phyloP scores from a whole-genome alignment of 2,113 vertebrate genomes.

The Dromiciops gliroides region DNA sequence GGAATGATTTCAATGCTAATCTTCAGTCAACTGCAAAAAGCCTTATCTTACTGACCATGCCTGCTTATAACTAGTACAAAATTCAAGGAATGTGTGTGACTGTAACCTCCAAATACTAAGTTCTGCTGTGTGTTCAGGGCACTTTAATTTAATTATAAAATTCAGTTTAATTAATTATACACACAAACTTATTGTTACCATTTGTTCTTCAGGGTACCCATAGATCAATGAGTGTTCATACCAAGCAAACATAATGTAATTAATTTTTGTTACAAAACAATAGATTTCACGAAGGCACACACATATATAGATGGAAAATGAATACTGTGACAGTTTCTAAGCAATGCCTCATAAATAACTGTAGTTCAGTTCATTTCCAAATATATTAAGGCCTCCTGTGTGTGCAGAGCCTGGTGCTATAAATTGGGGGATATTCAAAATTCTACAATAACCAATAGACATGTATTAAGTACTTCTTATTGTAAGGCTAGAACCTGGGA shows the following conservation, averaged over 20 bases:
- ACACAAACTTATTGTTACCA: background rate
- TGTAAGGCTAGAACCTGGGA: background rate
- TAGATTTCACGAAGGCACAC: background rate
- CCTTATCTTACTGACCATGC: background rate
- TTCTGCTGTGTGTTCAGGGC: background rate
- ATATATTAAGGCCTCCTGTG: background rate
- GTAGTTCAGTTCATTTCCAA: background rate
- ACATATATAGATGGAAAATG: background rate
- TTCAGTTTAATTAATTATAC: background rate
- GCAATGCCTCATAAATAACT: background rate
- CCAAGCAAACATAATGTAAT: background rate
- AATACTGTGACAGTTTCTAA: background rate
- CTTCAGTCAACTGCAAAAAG: background rate
- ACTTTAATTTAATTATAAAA: background rate
- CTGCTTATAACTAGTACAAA: background rate
- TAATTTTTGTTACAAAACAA: background rate
- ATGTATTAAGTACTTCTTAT: background rate
- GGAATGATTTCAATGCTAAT: background rate
- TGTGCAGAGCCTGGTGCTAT: background rate
- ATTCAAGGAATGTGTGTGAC: background rate
- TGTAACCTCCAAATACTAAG: background rate
- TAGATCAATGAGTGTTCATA: background rate
- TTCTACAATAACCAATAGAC: background rate
- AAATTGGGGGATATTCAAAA: background rate
- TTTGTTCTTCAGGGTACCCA: background rate